phyloP scores from a whole-genome alignment of 92 coral and sea anemone genomes.

The Siderastrea siderea region DNA sequence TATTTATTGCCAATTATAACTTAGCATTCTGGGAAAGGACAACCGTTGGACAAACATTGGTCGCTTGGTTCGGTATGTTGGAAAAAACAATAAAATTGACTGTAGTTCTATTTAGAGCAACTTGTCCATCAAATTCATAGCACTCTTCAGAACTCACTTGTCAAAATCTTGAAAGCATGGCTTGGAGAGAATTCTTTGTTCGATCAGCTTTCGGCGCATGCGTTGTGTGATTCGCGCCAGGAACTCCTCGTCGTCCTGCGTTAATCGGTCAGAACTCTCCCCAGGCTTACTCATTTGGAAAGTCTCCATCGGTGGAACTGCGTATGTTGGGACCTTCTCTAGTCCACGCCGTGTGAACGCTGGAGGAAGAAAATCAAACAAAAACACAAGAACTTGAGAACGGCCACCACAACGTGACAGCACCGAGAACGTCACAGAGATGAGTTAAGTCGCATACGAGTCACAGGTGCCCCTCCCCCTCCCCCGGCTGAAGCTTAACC shows the following conservation, averaged over 20 bases:
- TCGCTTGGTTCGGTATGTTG: too few relatives aligned
- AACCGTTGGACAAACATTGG: too few relatives aligned
- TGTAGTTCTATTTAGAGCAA: too few relatives aligned
- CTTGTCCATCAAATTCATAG: not conserved
- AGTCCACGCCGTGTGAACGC: constrained; percentile 97
- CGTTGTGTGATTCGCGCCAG: constrained; percentile 85
- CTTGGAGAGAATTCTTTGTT: constrained; percentile 91
- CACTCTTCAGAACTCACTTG: constrained; percentile 66
- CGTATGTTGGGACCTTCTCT: constrained; percentile 88
- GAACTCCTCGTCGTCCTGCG: constrained; percentile 61
- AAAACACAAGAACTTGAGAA: not conserved
- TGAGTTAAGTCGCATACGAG: too few relatives aligned
- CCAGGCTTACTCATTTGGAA: constrained; percentile 96
- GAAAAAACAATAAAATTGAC: too few relatives aligned
- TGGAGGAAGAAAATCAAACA: not conserved
- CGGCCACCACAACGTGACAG: too few relatives aligned
- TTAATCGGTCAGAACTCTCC: constrained; percentile 70
- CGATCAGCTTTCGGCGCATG: constrained; percentile 87
- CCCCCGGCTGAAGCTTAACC: too few relatives aligned
- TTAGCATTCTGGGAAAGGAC: too few relatives aligned
- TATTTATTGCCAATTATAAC: too few relatives aligned
- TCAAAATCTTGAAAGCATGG: constrained; percentile 98
- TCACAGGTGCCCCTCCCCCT: too few relatives aligned
- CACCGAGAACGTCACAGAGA: too few relatives aligned
- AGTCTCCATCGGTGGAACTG: constrained; percentile 89